Conservation (phyloP, 2,113 vertebrate species). For the Brachirus orientalis region DNA sequence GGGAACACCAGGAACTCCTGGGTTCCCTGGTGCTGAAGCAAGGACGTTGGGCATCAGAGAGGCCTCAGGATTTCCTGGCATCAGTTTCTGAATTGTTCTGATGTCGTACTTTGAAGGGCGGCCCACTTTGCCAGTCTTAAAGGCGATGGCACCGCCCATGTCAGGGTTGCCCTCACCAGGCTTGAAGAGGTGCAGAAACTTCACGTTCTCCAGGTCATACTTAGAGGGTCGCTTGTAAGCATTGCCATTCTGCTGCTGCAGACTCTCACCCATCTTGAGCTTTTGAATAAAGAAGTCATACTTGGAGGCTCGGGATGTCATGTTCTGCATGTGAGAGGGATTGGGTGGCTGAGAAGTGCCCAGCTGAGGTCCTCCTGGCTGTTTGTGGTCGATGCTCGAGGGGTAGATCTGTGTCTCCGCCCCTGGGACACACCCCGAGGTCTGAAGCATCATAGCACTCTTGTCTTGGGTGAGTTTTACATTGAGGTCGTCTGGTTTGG, state of each 20-base stretch:
- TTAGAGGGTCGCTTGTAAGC: conserved; percentile 97
- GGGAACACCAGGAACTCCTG: conserved; percentile 76
- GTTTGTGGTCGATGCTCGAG: conserved; percentile 87
- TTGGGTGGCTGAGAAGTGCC: conserved; percentile 82
- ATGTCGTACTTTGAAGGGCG: conserved; percentile 98
- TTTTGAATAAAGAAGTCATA: conserved; percentile 99
- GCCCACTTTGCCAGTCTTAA: conserved; percentile 97
- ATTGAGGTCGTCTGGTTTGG: conserved; percentile 87
- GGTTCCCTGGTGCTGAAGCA: conserved; percentile 82
- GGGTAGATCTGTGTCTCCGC: conserved; percentile 84
- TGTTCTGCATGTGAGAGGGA: conserved; percentile 89
- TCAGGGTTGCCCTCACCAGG: conserved; percentile 95
- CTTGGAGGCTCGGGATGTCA: conserved; percentile 92
- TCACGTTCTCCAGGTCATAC: conserved; percentile 97
- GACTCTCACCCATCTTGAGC: conserved; percentile 92
- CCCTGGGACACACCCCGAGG: conserved; percentile 79
- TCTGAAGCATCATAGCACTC: conserved; percentile 78
- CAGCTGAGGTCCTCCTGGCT: conserved; percentile 85
- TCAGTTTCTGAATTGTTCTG: conserved; percentile 93
- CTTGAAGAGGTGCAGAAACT: conserved; percentile 97
- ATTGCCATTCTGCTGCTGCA: conserved; percentile 93
- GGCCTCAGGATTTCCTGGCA: conserved; percentile 86
- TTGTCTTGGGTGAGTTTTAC: conserved; percentile 86
- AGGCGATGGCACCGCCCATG: conserved; percentile 98
- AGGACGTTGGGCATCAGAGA: conserved; percentile 87